Evolutionary conservation across 2,888 invertebrate genomes (phyloP).

Genomic region (Polymixis lichenea): DNA sequence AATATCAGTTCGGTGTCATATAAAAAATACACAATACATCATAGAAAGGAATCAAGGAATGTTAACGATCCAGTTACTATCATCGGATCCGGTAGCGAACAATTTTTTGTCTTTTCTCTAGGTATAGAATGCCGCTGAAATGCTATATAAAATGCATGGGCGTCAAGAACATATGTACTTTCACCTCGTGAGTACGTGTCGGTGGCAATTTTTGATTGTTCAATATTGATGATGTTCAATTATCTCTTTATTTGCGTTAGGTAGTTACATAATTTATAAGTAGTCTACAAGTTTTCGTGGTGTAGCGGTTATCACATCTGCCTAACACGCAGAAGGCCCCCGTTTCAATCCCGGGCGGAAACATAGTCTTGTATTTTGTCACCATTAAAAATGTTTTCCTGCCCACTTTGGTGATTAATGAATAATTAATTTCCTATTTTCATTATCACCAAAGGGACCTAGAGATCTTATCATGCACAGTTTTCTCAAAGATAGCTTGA

Average conservation of each 20-base stretch:
- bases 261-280: not conserved
- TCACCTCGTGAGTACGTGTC: not conserved
- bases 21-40: too few relatives aligned
- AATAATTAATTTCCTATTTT: too few relatives aligned
- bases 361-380: conserved; percentile 82
- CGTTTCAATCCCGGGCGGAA: conserved; percentile 96
- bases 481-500: not conserved
- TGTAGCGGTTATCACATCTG: conserved; percentile 98
- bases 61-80: not conserved
- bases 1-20: too few relatives aligned
- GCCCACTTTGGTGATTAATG: too few relatives aligned
- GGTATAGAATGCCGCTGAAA: not conserved
- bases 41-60: not conserved
- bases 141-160: not conserved
- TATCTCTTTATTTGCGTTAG: not conserved
- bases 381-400: too few relatives aligned
- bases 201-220: not conserved
- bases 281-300: conserved; percentile 91
- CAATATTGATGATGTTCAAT: conserved; percentile 79
- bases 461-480: too few relatives aligned
- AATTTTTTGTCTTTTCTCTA: not conserved
- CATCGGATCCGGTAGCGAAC: not conserved
- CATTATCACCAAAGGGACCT: too few relatives aligned
- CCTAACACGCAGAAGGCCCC: conserved; percentile 97
- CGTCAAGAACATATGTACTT: not conserved